These are phyloP conservation scores for Erinaceus europaeus DNA, from an alignment of 2,113 vertebrate genomes.

Conservation along the genomic window DNA sequence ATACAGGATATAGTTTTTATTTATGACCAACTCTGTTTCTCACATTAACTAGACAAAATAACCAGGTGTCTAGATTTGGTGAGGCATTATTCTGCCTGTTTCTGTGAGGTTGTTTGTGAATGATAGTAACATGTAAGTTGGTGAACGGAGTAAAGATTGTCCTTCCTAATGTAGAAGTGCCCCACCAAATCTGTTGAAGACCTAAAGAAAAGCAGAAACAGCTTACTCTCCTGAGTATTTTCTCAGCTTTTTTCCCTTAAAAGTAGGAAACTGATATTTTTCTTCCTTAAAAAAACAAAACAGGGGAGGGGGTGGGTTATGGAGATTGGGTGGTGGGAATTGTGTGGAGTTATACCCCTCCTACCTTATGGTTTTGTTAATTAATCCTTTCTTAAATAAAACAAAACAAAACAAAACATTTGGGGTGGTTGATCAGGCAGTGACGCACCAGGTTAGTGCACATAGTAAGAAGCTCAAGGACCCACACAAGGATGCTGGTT, in stretches of 20 bases:
- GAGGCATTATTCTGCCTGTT: not conserved
- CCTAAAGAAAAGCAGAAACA: not conserved
- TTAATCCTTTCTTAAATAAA: too few species aligned
- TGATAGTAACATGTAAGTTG: not conserved
- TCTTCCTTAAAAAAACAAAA: too few species aligned
- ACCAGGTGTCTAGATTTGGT: not conserved
- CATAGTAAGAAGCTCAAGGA: too few species aligned
- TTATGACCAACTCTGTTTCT: not conserved
- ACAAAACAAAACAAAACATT: too few species aligned
- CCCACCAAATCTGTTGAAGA: not conserved
- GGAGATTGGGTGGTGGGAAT: too few species aligned
- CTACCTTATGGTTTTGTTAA: too few species aligned
- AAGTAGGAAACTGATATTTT: not conserved
- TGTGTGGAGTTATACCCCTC: too few species aligned
- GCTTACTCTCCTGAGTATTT: not conserved
- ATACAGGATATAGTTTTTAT: not conserved
- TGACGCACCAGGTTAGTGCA: too few species aligned
- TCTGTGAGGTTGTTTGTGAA: not conserved
- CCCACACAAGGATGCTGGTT: too few species aligned
- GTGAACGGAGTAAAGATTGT: not conserved
- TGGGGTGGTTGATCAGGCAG: too few species aligned
- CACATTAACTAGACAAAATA: not conserved
- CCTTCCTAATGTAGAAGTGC: not conserved
- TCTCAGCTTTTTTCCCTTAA: not conserved
- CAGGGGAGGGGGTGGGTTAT: too few species aligned